Evolutionary conservation across 2,797 vertebrate genomes (phyloP), one percentile per base, ranked within the genome.

Genomic region (Amniataba percoides): DNA sequence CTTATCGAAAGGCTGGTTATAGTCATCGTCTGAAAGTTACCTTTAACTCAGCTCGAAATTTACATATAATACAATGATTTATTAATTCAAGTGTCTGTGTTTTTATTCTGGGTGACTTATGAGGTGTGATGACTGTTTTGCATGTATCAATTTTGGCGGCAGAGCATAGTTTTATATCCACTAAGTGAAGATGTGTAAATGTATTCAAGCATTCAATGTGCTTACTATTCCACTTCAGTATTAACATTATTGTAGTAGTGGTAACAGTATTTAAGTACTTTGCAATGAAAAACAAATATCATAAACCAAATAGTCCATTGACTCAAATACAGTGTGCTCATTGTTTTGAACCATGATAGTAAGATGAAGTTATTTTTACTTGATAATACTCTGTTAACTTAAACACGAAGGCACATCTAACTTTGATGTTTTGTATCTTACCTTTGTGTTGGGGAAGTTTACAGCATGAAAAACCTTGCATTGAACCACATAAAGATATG

Each of bases 301-400:
- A 15, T 27, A 51, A 52, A 56, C 8, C 7, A 18, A 43, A 19
- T 19, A 0, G 18, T 18, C 18, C 8, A 49, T 27, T 21, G 46
- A 45, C 1, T 53, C 9, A 36, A 2, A 49, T 31, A 27, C 27
- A 42, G 21, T 48, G 8, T 53, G 7, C 14, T 55, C n/a, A 40
- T 56, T 25, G 49, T 57, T 62, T 21, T 56, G 42, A 63, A 61
- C 11, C 8, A 16, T 0, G 23, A 7, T 23, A 31, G 16, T 21
- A 1, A 76, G 43, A 76, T 45, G 36, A 43, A 67, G 45, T 14
- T 23, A 12, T 67, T 62, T 66, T 10, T 42, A 5, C 12, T 19
- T 4, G 23, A 42, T 8, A 48, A 11, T 48, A 14, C 13, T 39
- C 31, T 53, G 21, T 52, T 52, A 36, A 39, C 34, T 21, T 34